Percentiles rank a stretch among this genome's conserved stretches.
Evolutionary conservation across 92 coral and sea anemone species (phyloP).

Genomic region (Heteractis magnifica): DNA sequence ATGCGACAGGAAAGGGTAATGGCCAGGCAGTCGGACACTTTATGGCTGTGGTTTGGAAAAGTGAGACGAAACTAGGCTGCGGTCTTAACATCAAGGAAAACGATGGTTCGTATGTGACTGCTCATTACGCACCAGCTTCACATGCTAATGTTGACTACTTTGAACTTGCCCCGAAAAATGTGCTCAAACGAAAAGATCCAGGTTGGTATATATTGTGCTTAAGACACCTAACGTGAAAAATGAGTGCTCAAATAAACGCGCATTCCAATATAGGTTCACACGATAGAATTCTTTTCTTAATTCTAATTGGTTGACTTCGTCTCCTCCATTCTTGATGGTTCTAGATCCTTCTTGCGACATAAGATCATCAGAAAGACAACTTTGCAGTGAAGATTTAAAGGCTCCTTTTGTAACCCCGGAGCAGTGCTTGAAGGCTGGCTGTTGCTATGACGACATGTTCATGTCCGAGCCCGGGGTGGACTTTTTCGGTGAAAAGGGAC

Average conservation of each 20-base stretch:
- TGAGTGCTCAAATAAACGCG: not conserved
- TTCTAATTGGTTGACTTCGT: not conserved
- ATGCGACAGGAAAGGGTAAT: constrained; percentile 45
- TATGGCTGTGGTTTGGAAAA: constrained; percentile 62
- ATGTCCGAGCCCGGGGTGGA: constrained; percentile 37
- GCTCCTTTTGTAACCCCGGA: constrained; percentile 56
- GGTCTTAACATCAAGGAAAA: constrained; percentile 44
- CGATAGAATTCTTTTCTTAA: not conserved
- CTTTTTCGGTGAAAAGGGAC: constrained; percentile 27
- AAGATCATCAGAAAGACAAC: constrained; percentile 34
- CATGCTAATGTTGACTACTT: constrained; percentile 37
- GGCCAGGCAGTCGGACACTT: constrained; percentile 55
- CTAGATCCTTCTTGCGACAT: constrained; percentile 43
- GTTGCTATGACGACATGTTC: constrained; percentile 69
- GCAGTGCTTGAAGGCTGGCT: constrained; percentile 40
- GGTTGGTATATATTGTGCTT: constrained; percentile 2
- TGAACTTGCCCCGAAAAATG: constrained; percentile 39
- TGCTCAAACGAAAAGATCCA: constrained; percentile 32
- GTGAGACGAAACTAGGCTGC: constrained; percentile 45
- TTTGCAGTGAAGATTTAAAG: constrained; percentile 27
- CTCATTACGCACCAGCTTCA: constrained; percentile 51
- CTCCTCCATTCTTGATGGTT: not conserved
- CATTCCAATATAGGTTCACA: not conserved
- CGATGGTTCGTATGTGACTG: constrained; percentile 61
- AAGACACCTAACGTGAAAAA: not conserved